Evolutionary conservation across 2,888 invertebrate species (phyloP).

Genomic region (Apotomis turbidana): DNA sequence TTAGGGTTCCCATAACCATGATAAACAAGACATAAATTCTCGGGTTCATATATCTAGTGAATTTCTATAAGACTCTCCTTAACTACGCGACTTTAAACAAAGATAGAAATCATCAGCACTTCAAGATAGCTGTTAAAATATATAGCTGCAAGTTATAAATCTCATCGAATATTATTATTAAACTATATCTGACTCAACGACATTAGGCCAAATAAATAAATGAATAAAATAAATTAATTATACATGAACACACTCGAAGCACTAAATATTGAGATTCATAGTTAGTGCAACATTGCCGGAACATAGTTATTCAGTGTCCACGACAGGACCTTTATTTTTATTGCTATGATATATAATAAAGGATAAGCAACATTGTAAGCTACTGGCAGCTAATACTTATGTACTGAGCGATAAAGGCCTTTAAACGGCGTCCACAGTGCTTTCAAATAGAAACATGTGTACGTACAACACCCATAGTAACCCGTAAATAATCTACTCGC

Average conservation of each 20-base stretch:
- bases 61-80: too few relatives aligned
- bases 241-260: background rate
- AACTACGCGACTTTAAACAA: too few relatives aligned
- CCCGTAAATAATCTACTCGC: constrained; percentile 66
- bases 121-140: too few relatives aligned
- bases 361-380: constrained; percentile 27
- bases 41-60: too few relatives aligned
- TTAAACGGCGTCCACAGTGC: constrained; percentile 30
- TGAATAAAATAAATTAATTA: too few relatives aligned
- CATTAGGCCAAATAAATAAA: too few relatives aligned
- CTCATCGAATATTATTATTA: too few relatives aligned
- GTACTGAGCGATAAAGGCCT: constrained; percentile 23
- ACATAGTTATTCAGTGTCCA: constrained; percentile 15
- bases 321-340: constrained; percentile 50
- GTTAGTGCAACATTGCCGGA: constrained; percentile 11
- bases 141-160: too few relatives aligned
- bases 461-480: constrained; percentile 63
- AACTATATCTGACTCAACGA: too few relatives aligned
- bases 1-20: too few relatives aligned
- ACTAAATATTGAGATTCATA: constrained; percentile 10
- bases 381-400: constrained; percentile 6
- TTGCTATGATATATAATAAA: constrained; percentile 42
- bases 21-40: too few relatives aligned
- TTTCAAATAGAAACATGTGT: constrained; percentile 52
- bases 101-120: too few relatives aligned